Conservation (phyloP, 2,888 invertebrate genomes). For the Eupithecia subumbrata region DNA sequence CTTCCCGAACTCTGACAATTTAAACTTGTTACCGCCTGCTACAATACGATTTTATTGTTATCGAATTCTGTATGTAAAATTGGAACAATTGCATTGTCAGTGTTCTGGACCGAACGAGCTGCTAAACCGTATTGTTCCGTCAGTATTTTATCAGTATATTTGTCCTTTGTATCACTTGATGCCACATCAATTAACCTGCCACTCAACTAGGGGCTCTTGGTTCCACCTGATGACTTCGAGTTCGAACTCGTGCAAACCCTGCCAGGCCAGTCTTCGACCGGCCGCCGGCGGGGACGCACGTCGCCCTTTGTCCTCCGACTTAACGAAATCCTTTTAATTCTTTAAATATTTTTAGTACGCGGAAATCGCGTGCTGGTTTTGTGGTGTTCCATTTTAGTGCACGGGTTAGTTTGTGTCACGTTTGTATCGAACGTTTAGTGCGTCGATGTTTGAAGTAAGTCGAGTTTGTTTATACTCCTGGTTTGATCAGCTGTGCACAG, state of each 20-base stretch:
- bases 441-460: slow-evolving; percentile 63
- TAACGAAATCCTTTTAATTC: slow-evolving; percentile 65
- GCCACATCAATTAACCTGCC: slow-evolving; percentile 63
- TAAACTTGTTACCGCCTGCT: slow-evolving; percentile 43
- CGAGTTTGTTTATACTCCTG: slow-evolving; percentile 67
- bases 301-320: slow-evolving; percentile 62
- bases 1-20: slow-evolving; percentile 30
- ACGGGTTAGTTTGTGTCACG: slow-evolving; percentile 49
- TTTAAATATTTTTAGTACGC: slow-evolving; percentile 74
- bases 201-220: slow-evolving; percentile 52
- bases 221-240: slow-evolving; percentile 65
- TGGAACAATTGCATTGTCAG: slow-evolving; percentile 19
- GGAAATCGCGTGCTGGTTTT: slow-evolving; percentile 64
- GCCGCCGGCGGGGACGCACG: slow-evolving; percentile 68
- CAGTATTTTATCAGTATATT: slow-evolving; percentile 23
- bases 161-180: slow-evolving; percentile 49
- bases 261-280: slow-evolving; percentile 72
- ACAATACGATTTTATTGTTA: slow-evolving; percentile 48
- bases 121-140: slow-evolving; percentile 32
- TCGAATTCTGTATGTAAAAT: slow-evolving; percentile 43
- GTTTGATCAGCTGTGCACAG: slow-evolving; percentile 65
- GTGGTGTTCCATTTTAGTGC: slow-evolving; percentile 38
- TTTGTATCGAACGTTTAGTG: slow-evolving; percentile 57
- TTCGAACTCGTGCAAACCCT: slow-evolving; percentile 48
- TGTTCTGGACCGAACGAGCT: slow-evolving; percentile 13